Evolutionary conservation across 2,797 vertebrate genomes (phyloP).

Genomic region (Botia almorhae): DNA sequence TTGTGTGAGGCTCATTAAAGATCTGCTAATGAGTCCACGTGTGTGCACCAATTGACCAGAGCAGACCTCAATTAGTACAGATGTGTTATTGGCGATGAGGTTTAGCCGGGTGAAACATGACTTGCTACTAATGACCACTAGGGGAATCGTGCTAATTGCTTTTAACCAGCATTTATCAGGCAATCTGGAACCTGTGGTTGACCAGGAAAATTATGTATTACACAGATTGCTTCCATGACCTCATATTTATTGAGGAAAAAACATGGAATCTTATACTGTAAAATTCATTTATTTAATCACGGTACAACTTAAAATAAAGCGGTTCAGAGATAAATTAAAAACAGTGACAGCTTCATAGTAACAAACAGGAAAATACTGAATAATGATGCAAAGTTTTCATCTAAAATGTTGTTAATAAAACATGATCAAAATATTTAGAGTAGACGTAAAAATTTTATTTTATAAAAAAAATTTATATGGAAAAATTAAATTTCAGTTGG

Average conservation of each 20-base stretch:
- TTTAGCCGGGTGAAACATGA: not conserved
- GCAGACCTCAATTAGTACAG: constrained; percentile 44
- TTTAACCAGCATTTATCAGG: not conserved
- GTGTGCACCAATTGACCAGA: constrained; percentile 42
- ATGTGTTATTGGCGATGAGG: constrained; percentile 23
- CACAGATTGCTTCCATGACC: too few species aligned
- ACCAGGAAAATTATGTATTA: not conserved
- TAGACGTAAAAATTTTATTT: too few species aligned
- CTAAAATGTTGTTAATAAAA: not conserved
- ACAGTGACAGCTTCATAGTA: not conserved
- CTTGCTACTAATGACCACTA: constrained; percentile 14
- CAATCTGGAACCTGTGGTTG: not conserved
- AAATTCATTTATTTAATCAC: not conserved
- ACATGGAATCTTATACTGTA: not conserved
- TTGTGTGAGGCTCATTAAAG: constrained; percentile 55
- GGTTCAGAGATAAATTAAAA: not conserved
- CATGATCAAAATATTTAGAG: not conserved
- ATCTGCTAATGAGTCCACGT: constrained; percentile 54
- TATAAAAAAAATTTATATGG: too few species aligned
- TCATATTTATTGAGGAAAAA: not conserved
- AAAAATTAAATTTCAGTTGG: too few species aligned
- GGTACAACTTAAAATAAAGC: too few species aligned
- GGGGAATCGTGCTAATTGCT: not conserved
- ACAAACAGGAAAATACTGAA: too few species aligned
- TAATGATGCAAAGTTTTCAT: too few species aligned